Conservation (phyloP, 2,797 vertebrate species). For the Apogon talboti region DNA sequence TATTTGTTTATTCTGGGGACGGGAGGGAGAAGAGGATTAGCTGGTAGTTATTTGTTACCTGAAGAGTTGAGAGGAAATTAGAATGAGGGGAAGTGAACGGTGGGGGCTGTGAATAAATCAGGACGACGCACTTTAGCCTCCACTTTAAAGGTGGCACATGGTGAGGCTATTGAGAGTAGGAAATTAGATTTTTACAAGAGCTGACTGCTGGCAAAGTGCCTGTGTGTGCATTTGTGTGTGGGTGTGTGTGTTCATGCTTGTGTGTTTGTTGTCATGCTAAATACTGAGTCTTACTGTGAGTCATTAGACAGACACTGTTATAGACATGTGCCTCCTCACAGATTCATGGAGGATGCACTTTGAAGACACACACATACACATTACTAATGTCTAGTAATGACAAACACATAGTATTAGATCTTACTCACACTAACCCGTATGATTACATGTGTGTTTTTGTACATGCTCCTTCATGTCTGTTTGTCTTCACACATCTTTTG, state of each 20-base stretch:
- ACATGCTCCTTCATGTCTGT: not conserved
- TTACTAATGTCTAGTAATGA: slow-evolving; percentile 57
- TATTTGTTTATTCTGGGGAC: slow-evolving; percentile 22
- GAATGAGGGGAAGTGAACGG: slow-evolving; percentile 12
- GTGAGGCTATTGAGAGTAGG: slow-evolving; percentile 57
- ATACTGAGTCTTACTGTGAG: slow-evolving; percentile 64
- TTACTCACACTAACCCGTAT: slow-evolving; percentile 26
- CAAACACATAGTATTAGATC: slow-evolving; percentile 48
- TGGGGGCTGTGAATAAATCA: slow-evolving; percentile 66
- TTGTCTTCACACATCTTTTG: slow-evolving; percentile 22
- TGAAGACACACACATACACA: slow-evolving; percentile 33
- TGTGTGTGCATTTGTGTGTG: slow-evolving; percentile 43
- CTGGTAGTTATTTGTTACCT: slow-evolving; percentile 47
- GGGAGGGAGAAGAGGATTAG: slow-evolving; percentile 41
- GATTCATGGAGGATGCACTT: slow-evolving; percentile 23
- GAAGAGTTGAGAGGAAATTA: slow-evolving; percentile 59
- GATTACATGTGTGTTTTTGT: slow-evolving; percentile 15
- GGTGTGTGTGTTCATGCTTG: slow-evolving; percentile 6
- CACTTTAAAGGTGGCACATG: slow-evolving; percentile 67
- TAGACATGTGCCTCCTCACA: slow-evolving; percentile 10
- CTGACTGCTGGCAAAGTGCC: slow-evolving; percentile 41
- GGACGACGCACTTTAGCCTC: slow-evolving; percentile 46
- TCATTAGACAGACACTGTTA: slow-evolving; percentile 63
- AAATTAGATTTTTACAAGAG: slow-evolving; percentile 76
- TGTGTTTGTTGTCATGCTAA: slow-evolving; percentile 46